Evolutionary conservation across 2,888 invertebrate genomes (phyloP).

Genomic region (Lypha dubia): DNA sequence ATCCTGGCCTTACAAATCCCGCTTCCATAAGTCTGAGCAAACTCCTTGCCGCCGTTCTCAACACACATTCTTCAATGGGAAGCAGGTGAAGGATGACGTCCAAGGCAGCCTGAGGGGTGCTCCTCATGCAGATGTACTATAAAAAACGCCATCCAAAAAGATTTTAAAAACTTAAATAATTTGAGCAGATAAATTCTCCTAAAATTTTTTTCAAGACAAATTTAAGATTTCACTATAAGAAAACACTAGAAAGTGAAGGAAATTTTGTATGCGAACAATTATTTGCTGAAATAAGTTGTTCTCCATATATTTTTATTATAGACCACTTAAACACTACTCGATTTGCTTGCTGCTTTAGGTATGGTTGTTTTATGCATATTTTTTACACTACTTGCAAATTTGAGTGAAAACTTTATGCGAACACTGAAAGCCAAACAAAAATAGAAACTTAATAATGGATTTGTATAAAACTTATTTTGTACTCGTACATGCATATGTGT

Average conservation of each 20-base stretch:
- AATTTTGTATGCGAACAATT: no score
- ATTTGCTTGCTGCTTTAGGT: background rate
- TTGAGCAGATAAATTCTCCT: background rate
- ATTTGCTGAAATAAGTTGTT: no score
- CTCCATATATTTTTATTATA: background rate
- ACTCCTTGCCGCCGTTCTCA: no score
- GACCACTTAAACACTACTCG: background rate
- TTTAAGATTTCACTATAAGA: background rate
- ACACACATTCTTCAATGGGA: no score
- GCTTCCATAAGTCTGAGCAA: no score
- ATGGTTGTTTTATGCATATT: background rate
- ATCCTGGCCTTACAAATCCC: no score
- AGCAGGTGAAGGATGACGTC: no score
- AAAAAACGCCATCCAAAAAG: background rate
- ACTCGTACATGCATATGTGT: no score
- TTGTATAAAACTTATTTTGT: background rate
- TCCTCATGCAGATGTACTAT: background rate
- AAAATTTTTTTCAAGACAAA: background rate
- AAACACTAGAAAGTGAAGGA: no score
- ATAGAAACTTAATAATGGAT: constrained; percentile 36
- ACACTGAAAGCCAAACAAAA: constrained; percentile 8
- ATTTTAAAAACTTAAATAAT: background rate
- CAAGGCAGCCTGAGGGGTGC: no score
- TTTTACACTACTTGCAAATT: constrained; percentile 14
- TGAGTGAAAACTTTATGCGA: constrained; percentile 37